phyloP scores from a whole-genome alignment of 2,888 invertebrate genomes.

The Andrena bicolor region DNA sequence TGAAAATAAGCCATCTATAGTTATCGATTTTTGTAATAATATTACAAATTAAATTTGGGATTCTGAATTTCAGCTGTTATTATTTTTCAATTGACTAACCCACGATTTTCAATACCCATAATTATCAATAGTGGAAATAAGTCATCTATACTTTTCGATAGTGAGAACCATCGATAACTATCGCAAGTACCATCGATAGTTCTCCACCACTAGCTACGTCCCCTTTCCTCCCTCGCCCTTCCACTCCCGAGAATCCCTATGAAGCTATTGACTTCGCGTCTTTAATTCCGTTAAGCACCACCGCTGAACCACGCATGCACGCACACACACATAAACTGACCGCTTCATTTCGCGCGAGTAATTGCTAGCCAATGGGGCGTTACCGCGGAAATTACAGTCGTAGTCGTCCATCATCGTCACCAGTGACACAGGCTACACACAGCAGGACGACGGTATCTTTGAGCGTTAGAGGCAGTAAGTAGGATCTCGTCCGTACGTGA shows the following conservation, averaged over 20 bases:
- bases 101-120: too few species aligned
- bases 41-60: too few species aligned
- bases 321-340: conserved; percentile 47
- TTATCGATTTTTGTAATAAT: too few species aligned
- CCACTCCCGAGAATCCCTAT: neutral
- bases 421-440: conserved; percentile 47
- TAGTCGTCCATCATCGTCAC: conserved; percentile 67
- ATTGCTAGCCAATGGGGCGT: conserved; percentile 66
- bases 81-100: too few species aligned
- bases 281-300: conserved; percentile 59
- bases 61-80: too few species aligned
- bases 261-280: conserved; percentile 19
- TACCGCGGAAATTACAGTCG: conserved; percentile 65
- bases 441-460: conserved; percentile 33
- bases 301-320: conserved; percentile 12
- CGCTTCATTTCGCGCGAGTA: conserved; percentile 67
- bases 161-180: too few species aligned
- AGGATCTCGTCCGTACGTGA: conserved; percentile 53
- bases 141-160: too few species aligned
- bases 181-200: too few species aligned
- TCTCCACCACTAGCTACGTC: too few species aligned
- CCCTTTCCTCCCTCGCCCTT: neutral
- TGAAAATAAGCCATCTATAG: too few species aligned
- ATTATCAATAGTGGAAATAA: too few species aligned
- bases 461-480: conserved; percentile 38